Evolutionary conservation across 2,797 vertebrate species (phyloP).

Genomic region (Synaphobranchus kaupii): DNA sequence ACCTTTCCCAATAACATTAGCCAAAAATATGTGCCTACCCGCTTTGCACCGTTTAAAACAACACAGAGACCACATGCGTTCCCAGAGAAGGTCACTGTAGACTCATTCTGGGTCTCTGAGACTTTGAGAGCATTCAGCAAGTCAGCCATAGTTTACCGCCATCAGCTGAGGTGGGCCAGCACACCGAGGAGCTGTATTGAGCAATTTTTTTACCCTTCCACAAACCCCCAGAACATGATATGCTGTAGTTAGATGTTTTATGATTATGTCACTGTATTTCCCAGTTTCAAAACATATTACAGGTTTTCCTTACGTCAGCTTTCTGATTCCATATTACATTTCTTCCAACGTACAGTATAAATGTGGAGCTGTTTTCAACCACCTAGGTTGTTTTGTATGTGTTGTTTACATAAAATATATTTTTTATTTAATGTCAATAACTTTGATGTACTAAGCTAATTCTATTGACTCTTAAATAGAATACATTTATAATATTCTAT

Average conservation of each 20-base stretch:
- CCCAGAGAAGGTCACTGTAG: conserved; percentile 28
- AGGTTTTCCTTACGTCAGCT: conserved; percentile 8
- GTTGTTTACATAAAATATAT: neutral
- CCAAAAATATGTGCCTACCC: conserved; percentile 33
- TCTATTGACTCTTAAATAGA: neutral
- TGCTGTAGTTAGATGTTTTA: conserved; percentile 51
- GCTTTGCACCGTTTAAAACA: conserved; percentile 60
- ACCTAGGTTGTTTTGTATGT: neutral
- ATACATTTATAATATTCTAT: neutral
- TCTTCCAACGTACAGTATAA: neutral
- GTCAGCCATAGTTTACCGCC: conserved; percentile 47
- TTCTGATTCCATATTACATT: conserved; percentile 3
- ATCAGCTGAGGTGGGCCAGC: conserved; percentile 27
- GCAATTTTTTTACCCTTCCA: conserved; percentile 45
- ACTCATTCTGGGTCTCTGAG: conserved; percentile 38
- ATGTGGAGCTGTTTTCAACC: neutral
- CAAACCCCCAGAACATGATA: conserved; percentile 61
- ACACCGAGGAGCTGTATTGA: conserved; percentile 43
- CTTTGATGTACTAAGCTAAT: neutral
- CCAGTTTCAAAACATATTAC: conserved; percentile 54
- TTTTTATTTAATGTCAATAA: neutral
- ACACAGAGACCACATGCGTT: conserved; percentile 50
- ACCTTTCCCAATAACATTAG: conserved; percentile 48
- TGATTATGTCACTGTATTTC: conserved; percentile 72
- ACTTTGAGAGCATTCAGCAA: conserved; percentile 38